A percentile compares a stretch with the other conserved stretches of the same genome.
phyloP scores from a whole-genome alignment of 1,140 invertebrate genomes.

The Euborellia annulipes region DNA sequence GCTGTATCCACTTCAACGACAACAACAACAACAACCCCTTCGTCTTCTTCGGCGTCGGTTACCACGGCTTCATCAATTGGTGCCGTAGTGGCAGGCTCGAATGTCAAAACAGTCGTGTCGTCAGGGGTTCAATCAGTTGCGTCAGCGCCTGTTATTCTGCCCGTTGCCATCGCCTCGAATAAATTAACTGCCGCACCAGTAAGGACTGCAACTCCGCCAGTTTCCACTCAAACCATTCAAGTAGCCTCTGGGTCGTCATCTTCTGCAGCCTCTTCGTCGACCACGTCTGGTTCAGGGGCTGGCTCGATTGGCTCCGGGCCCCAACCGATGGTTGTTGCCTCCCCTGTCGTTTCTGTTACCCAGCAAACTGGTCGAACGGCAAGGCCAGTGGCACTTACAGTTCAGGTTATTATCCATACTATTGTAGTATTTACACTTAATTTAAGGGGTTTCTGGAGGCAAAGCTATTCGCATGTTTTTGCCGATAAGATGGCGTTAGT shows the following conservation, averaged over 20 bases:
- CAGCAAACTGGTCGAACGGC: not conserved
- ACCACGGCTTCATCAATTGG: no score
- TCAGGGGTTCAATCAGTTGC: no score
- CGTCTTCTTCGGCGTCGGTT: no score
- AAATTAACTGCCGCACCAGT: constrained; percentile 1
- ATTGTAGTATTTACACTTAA: no score
- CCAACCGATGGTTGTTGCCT: no score
- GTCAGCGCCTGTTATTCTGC: not conserved
- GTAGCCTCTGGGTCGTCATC: not conserved
- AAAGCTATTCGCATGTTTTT: no score
- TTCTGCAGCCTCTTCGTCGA: not conserved
- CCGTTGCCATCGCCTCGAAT: constrained; percentile 2
- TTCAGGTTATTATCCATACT: no score
- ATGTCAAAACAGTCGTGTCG: not conserved
- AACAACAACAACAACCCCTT: no score
- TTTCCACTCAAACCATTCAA: not conserved
- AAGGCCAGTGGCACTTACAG: constrained; percentile 6
- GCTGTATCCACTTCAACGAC: no score
- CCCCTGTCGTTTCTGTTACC: not conserved
- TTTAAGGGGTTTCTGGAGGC: no score
- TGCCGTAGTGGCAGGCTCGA: no score
- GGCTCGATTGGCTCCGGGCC: not conserved
- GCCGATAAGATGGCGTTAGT: no score
- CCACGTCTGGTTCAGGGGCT: not conserved
- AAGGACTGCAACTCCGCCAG: not conserved